A percentile compares a stretch with the other conserved stretches of the same genome.
Conservation (phyloP, 2,113 vertebrate species). For the Trogon melanurus region DNA sequence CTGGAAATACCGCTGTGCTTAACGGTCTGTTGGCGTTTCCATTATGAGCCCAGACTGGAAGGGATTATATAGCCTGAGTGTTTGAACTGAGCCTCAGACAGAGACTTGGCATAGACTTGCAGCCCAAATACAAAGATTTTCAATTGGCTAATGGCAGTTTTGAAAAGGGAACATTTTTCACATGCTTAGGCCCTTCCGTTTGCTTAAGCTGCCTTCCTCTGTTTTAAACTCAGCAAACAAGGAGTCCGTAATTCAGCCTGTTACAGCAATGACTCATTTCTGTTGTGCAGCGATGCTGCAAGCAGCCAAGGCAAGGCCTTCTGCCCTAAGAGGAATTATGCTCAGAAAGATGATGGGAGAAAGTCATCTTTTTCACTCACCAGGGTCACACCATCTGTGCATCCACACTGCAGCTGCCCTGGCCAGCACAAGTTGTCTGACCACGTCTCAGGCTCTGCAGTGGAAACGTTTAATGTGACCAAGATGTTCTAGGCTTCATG, state of each 20-base stretch:
- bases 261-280: conserved; percentile 18
- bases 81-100: conserved; percentile 60
- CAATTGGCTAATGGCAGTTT: conserved; percentile 59
- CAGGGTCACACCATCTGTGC: not conserved
- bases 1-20: conserved; percentile 55
- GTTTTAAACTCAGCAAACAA: conserved; percentile 34
- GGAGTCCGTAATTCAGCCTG: conserved; percentile 28
- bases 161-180: conserved; percentile 65
- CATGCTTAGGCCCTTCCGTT: conserved; percentile 56
- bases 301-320: conserved; percentile 12
- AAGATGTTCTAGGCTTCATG: not conserved
- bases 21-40: conserved; percentile 62
- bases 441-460: not conserved
- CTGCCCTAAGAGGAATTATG: conserved; percentile 34
- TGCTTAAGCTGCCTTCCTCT: conserved; percentile 36
- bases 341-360: not conserved
- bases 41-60: conserved; percentile 62
- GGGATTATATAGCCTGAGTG: conserved; percentile 61
- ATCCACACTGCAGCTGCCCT: not conserved
- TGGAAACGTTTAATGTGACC: not conserved
- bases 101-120: conserved; percentile 48
- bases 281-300: not conserved
- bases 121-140: conserved; percentile 56
- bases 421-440: not conserved
- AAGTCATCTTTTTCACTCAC: not conserved